Evolutionary conservation across 2,113 vertebrate genomes (phyloP).

Genomic region (Gallinago media): DNA sequence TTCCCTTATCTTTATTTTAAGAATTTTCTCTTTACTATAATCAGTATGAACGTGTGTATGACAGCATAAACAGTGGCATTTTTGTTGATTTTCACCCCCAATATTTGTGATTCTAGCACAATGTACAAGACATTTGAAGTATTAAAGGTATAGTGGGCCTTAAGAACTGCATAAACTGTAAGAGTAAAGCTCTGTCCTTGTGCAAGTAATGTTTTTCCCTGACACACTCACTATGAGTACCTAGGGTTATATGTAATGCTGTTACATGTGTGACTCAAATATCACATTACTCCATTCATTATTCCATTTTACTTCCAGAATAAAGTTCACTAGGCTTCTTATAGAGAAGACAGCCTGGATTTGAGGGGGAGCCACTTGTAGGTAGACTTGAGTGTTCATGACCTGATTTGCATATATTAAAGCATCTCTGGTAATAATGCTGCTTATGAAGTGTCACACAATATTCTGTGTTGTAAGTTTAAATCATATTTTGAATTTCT

Average conservation of each 20-base stretch:
- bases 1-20: background rate
- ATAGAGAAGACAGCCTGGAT: background rate
- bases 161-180: background rate
- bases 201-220: background rate
- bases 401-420: background rate
- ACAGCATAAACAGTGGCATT: background rate
- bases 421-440: background rate
- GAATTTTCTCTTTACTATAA: background rate
- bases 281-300: background rate
- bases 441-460: background rate
- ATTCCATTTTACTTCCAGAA: background rate
- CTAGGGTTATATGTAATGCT: background rate
- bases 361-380: background rate
- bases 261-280: background rate
- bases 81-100: background rate
- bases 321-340: background rate
- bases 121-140: background rate
- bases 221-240: accelerated
- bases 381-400: background rate
- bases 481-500: background rate
- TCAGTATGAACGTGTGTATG: background rate
- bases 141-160: background rate
- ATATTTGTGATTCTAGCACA: background rate
- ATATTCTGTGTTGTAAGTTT: background rate
- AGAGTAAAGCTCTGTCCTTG: background rate